Evolutionary conservation across 1,140 invertebrate genomes (phyloP).

Genomic region (Oncopodura yosiiana): DNA sequence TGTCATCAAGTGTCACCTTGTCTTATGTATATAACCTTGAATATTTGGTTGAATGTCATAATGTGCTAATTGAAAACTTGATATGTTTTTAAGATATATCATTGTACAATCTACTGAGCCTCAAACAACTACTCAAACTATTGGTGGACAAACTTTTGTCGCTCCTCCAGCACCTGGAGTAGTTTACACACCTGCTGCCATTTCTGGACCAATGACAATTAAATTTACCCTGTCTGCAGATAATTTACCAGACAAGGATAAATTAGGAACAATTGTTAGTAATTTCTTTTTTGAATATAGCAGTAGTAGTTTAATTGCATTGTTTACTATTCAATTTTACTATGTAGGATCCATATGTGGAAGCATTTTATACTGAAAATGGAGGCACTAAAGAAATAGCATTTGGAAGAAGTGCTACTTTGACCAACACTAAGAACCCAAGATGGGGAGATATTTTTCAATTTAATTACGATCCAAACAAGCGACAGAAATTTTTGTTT

Average conservation of each 20-base stretch:
- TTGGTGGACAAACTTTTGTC: too few relatives aligned
- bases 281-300: too few relatives aligned
- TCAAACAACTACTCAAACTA: neutral
- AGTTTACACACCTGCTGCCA: too few relatives aligned
- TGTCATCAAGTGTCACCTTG: too few relatives aligned
- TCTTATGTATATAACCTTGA: too few relatives aligned
- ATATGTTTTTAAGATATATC: neutral
- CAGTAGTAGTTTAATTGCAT: too few relatives aligned
- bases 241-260: conserved; percentile 12
- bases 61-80: neutral
- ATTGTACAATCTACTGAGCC: neutral
- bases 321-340: too few relatives aligned
- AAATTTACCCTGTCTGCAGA: conserved; percentile 1
- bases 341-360: conserved; percentile 25
- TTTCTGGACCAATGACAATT: conserved; percentile 8
- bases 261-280: neutral
- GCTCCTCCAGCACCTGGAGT: too few relatives aligned
- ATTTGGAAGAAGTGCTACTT: conserved; percentile 17
- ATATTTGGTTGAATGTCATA: too few relatives aligned
- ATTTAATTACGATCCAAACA: conserved; percentile 27
- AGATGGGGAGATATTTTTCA: conserved; percentile 29
- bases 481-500: conserved; percentile 21
- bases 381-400: conserved; percentile 17
- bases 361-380: conserved; percentile 24
- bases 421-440: conserved; percentile 22